These are phyloP conservation scores for Molorchus minor DNA, from an alignment of 2,888 invertebrate genomes.

Conservation along the genomic window DNA sequence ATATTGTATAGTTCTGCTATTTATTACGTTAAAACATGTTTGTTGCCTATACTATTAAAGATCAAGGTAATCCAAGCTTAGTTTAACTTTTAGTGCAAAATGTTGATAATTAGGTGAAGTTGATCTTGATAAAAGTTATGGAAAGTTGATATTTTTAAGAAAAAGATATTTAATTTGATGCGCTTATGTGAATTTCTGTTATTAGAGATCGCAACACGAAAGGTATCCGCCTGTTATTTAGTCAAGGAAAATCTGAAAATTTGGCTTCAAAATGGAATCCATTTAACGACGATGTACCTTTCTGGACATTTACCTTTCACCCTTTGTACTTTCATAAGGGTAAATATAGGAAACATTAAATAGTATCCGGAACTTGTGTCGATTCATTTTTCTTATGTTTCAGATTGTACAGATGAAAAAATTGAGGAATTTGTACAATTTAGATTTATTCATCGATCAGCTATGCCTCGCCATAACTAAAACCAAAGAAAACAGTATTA, in stretches of 20 bases:
- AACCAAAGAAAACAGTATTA: conserved; percentile 61
- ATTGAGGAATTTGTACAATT: conserved; percentile 64
- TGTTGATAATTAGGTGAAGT: background rate
- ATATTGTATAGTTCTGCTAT: no score
- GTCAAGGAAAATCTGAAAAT: conserved; percentile 74
- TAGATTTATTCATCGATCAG: conserved; percentile 69
- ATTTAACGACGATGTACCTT: conserved; percentile 80
- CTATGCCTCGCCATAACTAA: conserved; percentile 67
- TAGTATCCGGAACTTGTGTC: conserved; percentile 2
- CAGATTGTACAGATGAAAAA: conserved; percentile 57
- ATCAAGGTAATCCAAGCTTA: background rate
- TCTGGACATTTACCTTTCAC: conserved; percentile 81
- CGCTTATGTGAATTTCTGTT: no score
- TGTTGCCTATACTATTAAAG: background rate
- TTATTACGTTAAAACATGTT: background rate
- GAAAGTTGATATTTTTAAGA: no score
- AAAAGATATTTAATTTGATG: conserved; percentile 16
- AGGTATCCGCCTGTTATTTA: conserved; percentile 83
- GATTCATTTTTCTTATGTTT: conserved; percentile 32
- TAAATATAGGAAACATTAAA: conserved; percentile 52
- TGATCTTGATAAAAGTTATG: background rate
- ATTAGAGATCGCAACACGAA: conserved; percentile 75
- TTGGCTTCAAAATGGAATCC: conserved; percentile 86
- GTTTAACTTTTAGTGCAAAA: background rate
- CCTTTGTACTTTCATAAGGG: conserved; percentile 80